Base-by-base conservation (phyloP, 2,888 invertebrate genomes). In the Harpalus rubripes region DNA sequence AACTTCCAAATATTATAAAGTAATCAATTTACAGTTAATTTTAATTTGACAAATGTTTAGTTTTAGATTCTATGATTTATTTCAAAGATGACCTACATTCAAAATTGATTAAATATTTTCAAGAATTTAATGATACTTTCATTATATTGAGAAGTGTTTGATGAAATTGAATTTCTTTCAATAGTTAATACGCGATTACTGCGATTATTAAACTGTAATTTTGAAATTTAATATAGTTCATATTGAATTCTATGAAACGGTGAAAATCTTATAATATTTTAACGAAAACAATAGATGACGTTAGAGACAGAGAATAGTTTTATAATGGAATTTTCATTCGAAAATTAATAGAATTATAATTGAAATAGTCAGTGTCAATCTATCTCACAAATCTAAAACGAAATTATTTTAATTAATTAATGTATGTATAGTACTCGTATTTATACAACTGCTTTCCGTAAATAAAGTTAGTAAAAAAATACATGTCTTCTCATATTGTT, bases 141-240 rank as follows among this genome's bases (percentile, higher is more conserved):
- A 78, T 78, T 84, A 84, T 56, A 16, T 83, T 76, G 61, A 26
- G 26, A 78, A 68, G 7, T n/a, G 63, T 84, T 78, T 78, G 65
- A 84, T 61, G 52, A 84, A 84, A 84, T 84, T 84, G 84, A 78
- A 84, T 84, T 84, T 84, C 78, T 84, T 84, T 61, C 12, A 56
- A 84, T 78, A 84, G 84, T 84, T 84, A 84, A 78, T 78, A 63
- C 16, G 7, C 76, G 65, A 84, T 84, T 84, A 78, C 78, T 72
- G 32, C 32, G 78, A 78, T 52, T 61, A 84, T 78, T 84, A 78
- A 84, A 84, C 44, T 44, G 84, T 76, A 44, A 84, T 84, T 84
- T 82, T 39, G 15, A 58, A 80, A 80, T 80, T 80, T 80, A 80
- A 80, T 80, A 61, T 32, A 10, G 39, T 61, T 16, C 78, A 58